These are phyloP conservation scores for Sialis fuliginosa DNA, from an alignment of 2,888 invertebrate genomes.

Conservation along the genomic window DNA sequence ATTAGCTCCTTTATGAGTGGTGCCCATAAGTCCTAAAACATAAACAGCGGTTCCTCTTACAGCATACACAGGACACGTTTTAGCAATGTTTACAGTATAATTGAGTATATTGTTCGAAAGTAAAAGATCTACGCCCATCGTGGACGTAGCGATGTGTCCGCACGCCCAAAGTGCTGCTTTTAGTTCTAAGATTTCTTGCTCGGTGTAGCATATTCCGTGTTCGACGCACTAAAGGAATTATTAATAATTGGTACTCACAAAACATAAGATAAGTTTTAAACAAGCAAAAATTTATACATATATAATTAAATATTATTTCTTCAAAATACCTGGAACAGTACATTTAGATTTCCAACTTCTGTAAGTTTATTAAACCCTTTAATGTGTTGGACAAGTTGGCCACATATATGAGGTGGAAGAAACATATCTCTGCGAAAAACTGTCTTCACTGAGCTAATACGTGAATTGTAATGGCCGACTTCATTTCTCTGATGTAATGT, in stretches of 20 bases:
- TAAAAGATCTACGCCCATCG: slow-evolving; percentile 57
- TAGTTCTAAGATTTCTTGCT: slow-evolving; percentile 53
- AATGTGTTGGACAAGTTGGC: slow-evolving; percentile 58
- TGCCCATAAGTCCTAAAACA: slow-evolving; percentile 68
- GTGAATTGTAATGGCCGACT: slow-evolving; percentile 54
- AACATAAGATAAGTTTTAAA: no score
- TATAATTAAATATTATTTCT: no score
- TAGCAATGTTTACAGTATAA: slow-evolving; percentile 47
- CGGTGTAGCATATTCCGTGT: slow-evolving; percentile 37
- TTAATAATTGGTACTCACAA: neutral
- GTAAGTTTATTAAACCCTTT: slow-evolving; percentile 36
- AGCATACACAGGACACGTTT: slow-evolving; percentile 67
- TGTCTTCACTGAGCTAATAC: slow-evolving; percentile 41
- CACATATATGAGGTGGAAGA: slow-evolving; percentile 65
- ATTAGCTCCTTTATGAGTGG: slow-evolving; percentile 70
- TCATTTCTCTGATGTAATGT: slow-evolving; percentile 68
- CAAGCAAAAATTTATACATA: no score
- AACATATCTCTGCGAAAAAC: slow-evolving; percentile 30
- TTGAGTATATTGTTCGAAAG: slow-evolving; percentile 29
- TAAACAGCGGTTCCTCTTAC: slow-evolving; percentile 81
- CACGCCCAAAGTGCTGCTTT: slow-evolving; percentile 84
- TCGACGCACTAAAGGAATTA: slow-evolving; percentile 18
- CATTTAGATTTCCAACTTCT: slow-evolving; percentile 30
- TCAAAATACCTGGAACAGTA: slow-evolving; percentile 24
- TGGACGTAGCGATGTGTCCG: slow-evolving; percentile 65